Base-by-base conservation (phyloP, 1,140 invertebrate genomes). In the Dufourea novaeangliae region DNA sequence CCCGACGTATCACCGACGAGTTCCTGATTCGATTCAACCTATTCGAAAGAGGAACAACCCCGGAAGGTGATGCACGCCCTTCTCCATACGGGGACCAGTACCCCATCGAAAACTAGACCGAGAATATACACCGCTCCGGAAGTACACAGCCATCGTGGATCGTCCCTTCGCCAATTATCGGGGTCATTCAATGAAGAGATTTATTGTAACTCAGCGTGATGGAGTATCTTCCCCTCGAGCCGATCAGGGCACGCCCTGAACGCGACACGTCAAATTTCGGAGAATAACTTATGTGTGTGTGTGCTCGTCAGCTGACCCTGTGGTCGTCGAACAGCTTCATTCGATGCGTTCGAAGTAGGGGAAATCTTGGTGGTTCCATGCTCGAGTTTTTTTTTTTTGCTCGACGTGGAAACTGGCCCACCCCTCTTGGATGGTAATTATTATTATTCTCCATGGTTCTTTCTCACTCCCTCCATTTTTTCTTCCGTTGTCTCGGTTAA, bases 121-220 rank as follows among this genome's bases (percentile, higher is more conserved):
- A 79, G 69, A 56, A 71, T 79, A 41, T n/a, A n/a, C n/a, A n/a
- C 44, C 27, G 64, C 34, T 63, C 78, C 85, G 77, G 73, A 88
- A 77, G 71, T 75, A 54, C 67, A 14, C 57, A 37, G 22, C 34
- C 57, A 22, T 34, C 44, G 46, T 52, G 22, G 32, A n/a, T 50
- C 12, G 2, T 27, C 76, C 62, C 70, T 70, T 37, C 29, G 77
- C 56, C 66, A 80, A 87, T 87, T 86, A 88, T 88, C 83, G 84
- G 75, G 75, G 56, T 87, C 79, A 86, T 88, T 88, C 84, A 85
- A 81, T 79, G 61, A 78, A 61, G 66, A 88, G 88, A 87, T 87
- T 87, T 88, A 86, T n/a, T 88, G 86, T 87, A 87, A 87, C 80
- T 86, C 82, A 83, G 74, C 80, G 62, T 80, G 87, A 82, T 82